Evolutionary conservation across 2,888 invertebrate species (phyloP), one percentile per base, ranked within the genome.

Genomic region (Eristalis pertinax): DNA sequence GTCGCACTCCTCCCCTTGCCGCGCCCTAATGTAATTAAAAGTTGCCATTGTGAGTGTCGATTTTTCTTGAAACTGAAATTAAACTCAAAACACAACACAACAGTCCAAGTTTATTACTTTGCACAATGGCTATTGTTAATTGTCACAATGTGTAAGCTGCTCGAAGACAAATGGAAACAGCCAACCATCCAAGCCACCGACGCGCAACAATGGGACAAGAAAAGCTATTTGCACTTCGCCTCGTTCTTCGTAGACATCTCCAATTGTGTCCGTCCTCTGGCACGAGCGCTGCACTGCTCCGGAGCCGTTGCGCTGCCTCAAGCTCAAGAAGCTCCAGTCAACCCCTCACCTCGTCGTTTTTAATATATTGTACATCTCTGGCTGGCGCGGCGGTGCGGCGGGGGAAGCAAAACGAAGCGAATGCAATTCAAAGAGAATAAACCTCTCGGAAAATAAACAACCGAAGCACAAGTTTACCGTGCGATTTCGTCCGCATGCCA

Each of bases 61-160:
- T 87, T 87, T 79, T 87, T 84, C 79, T 76, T 72, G 63, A 64
- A 50, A 80, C 60, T 60, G 50, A 84, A 87, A 87, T 87, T 87
- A 80, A 87, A 84, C 84, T 87, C 68, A 69, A 87, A 87, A 87
- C 68, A 84, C 72, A 83, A 80, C 73, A 87, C 79, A 76, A 26
- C 26, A 80, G 84, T 84, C 83, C 87, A 87, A 87, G 84, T 87
- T 87, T 87, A 87, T 84, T 87, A 87, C 84, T 87, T 87, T 84
- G 76, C 73, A 87, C 87, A 87, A 87, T 84, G 79, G 87, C 87
- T 76, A 84, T 80, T 87, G 79, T 87, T 87, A 87, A 87, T 84
- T 83, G 79, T 87, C 76, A 87, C 87, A 87, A 84, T 87, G 87
- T 87, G 79, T 80, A 87, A 80, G 80, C 79, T 73, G 65, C 76